Evolutionary conservation across 2,797 vertebrate species (phyloP).

Genomic region (Halcyon badia): DNA sequence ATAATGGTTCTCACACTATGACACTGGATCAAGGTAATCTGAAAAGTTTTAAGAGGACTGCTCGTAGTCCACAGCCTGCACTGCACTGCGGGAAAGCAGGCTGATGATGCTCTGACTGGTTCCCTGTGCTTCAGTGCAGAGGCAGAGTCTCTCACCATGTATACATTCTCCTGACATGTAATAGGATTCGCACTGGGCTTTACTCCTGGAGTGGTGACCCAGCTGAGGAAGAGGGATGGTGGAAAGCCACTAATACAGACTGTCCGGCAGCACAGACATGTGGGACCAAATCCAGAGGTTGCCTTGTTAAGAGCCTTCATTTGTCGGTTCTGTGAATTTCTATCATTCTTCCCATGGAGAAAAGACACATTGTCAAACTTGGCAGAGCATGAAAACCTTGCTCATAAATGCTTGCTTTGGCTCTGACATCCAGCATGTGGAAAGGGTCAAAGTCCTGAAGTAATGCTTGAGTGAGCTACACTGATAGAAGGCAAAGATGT

Average conservation of each 20-base stretch:
- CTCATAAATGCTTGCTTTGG: background rate
- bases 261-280: fast-evolving
- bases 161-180: background rate
- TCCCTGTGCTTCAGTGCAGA: fast-evolving
- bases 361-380: background rate
- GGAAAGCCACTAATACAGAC: background rate
- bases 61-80: background rate
- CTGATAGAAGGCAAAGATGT: background rate
- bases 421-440: background rate
- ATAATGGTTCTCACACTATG: background rate
- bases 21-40: background rate
- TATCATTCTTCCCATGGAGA: background rate
- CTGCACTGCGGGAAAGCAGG: fast-evolving
- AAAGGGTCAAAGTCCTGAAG: slow-evolving; percentile 12
- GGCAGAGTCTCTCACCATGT: background rate
- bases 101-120: background rate
- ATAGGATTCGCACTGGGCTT: background rate
- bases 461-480: background rate
- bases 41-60: background rate
- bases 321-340: background rate
- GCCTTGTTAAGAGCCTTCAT: background rate
- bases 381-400: slow-evolving; percentile 8
- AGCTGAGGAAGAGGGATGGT: background rate
- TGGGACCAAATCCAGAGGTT: background rate
- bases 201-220: background rate